Evolutionary conservation across 92 coral and sea anemone genomes (phyloP), one percentile per base, ranked within the genome.

Genomic region (Zoanthus solanderi): DNA sequence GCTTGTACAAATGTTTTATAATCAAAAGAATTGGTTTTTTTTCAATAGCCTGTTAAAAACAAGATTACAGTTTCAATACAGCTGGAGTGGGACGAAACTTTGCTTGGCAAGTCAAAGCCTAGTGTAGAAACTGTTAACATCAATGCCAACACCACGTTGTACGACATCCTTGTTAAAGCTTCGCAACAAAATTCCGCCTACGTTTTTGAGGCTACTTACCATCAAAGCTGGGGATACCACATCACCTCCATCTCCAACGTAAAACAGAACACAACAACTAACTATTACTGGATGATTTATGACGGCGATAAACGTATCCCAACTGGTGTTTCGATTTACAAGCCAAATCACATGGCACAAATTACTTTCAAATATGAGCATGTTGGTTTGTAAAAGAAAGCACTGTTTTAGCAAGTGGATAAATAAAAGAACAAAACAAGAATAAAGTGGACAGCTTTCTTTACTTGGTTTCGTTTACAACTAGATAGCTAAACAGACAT

Each of bases 241-340:
- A 78, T 78, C 11, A 78, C 83, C 83, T 57, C 83, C 31, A 78
- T 78, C 10, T 78, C 83, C 14, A 34, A 57, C 71, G 83, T 78
- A 8, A 23, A 23, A 18, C 71, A 58, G 50, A 29, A 34, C 34
- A 37, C 71, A 34, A 9, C 17, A 2, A 8, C 32, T 12, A 8
- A 78, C n/a, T 42, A 56, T 8, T 78, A 78, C 71, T 78, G 83
- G 83, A 78, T 78, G 83, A 78, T 78, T 0, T 78, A 78, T 57
- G 83, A 78, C 69, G 83, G 69, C 32, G 50, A 37, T 7, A 56
- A 29, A 15, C 61, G 56, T 11, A 56, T 69, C 29, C 83, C 83
- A 18, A 78, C 83, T 0, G 83, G 83, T 31, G 83, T 78, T 58
- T 78, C 71, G 2, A 17, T 14, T 0, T 58, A 78, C 53, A 58